phyloP scores from a whole-genome alignment of 2,888 invertebrate genomes.

The Erynnis tages region DNA sequence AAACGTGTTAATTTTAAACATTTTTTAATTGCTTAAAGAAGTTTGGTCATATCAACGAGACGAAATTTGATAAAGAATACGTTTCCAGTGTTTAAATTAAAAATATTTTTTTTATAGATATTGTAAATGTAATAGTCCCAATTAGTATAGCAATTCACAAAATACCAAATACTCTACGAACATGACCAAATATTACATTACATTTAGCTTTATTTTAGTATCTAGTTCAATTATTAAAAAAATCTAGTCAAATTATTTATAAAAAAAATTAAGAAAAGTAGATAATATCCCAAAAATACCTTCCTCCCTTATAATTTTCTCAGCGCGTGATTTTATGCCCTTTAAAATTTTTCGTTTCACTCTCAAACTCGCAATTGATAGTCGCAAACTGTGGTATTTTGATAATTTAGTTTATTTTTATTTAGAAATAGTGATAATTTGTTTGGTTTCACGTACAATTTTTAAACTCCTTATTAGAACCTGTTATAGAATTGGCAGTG shows the following conservation, averaged over 20 bases:
- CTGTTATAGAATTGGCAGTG: no score
- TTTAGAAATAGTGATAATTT: no score
- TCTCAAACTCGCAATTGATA: constrained; percentile 13
- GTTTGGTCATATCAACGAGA: no score
- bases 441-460: no score
- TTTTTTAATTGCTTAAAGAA: no score
- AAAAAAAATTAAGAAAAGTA: background rate
- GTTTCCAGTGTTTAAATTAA: no score
- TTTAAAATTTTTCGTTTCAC: background rate
- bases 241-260: constrained; percentile 16
- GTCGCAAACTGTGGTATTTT: constrained; percentile 50
- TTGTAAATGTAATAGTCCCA: no score
- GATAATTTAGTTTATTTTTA: constrained; percentile 7
- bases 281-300: background rate
- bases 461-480: no score
- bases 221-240: background rate
- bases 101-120: no score
- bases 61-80: no score
- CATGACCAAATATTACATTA: constrained; percentile 18
- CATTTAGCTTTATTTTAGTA: constrained; percentile 19
- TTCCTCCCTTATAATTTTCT: background rate
- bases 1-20: no score
- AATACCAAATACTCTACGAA: background rate
- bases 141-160: no score
- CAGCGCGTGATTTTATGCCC: background rate